phyloP scores from a whole-genome alignment of 2,888 invertebrate species.

The Tetramorium bicarinatum region DNA sequence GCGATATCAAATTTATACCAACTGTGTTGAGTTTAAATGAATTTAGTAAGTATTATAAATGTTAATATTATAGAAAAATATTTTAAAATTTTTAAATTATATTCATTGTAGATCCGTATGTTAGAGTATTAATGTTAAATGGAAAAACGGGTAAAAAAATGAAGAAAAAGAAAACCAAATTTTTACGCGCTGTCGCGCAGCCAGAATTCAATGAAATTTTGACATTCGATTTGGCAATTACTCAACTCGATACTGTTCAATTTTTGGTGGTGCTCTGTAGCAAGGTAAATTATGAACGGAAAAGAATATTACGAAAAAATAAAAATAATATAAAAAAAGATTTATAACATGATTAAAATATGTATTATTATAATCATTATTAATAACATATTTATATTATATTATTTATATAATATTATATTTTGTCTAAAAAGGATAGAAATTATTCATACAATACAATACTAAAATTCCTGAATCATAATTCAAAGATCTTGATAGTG shows the following conservation, averaged over 20 bases:
- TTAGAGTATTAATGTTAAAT: constrained; percentile 85
- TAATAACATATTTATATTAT: neutral
- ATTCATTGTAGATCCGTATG: constrained; percentile 84
- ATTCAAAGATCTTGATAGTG: too few species aligned
- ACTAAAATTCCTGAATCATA: neutral
- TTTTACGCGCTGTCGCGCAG: constrained; percentile 77
- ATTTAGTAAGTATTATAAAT: constrained; percentile 83
- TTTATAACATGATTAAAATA: neutral
- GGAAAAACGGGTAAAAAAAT: constrained; percentile 85
- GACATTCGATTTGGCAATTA: constrained; percentile 85
- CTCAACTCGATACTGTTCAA: constrained; percentile 85
- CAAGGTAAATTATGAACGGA: constrained; percentile 76
- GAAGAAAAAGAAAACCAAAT: constrained; percentile 85
- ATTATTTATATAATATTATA: neutral
- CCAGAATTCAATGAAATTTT: constrained; percentile 86
- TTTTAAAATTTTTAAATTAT: constrained; percentile 13
- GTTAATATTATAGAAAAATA: neutral
- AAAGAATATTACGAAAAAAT: neutral
- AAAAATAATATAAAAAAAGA: neutral
- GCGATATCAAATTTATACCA: constrained; percentile 84
- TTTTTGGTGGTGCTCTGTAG: constrained; percentile 84
- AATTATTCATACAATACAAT: neutral
- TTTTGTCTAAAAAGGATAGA: neutral
- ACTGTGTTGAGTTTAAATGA: constrained; percentile 79
- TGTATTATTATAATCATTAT: neutral